Evolutionary conservation across 1,140 invertebrate species (phyloP).

Genomic region (Sinonovacula constricta): DNA sequence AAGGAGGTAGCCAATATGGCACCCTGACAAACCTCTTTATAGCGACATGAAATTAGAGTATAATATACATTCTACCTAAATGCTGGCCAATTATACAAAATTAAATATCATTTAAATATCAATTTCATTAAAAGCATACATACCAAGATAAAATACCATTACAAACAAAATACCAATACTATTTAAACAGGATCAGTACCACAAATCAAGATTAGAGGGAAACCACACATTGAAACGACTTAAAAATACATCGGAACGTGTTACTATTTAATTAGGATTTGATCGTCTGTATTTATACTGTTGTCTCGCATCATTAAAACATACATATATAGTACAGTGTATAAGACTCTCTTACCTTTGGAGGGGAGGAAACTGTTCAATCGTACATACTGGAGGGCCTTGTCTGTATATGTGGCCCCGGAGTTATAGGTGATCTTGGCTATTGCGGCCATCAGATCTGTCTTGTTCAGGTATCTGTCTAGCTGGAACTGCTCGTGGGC

Average conservation of each 20-base stretch:
- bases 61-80: not conserved
- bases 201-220: too few relatives aligned
- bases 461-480: constrained; percentile 33
- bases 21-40: not conserved
- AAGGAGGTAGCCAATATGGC: not conserved
- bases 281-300: not conserved
- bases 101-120: not conserved
- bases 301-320: not conserved
- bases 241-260: not conserved
- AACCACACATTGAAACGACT: not conserved
- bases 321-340: not conserved
- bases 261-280: not conserved
- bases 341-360: constrained; percentile 9
- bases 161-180: too few relatives aligned
- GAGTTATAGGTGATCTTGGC: constrained; percentile 14
- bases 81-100: not conserved
- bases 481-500: constrained; percentile 36
- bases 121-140: too few relatives aligned
- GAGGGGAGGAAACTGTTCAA: constrained; percentile 47
- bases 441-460: constrained; percentile 9
- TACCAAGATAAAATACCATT: too few relatives aligned
- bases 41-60: not conserved
- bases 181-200: too few relatives aligned
- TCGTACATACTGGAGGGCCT: constrained; percentile 54
- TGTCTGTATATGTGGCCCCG: constrained; percentile 55